Base-by-base conservation (phyloP, 2,797 vertebrate genomes). In the Thamnophis elegans region DNA sequence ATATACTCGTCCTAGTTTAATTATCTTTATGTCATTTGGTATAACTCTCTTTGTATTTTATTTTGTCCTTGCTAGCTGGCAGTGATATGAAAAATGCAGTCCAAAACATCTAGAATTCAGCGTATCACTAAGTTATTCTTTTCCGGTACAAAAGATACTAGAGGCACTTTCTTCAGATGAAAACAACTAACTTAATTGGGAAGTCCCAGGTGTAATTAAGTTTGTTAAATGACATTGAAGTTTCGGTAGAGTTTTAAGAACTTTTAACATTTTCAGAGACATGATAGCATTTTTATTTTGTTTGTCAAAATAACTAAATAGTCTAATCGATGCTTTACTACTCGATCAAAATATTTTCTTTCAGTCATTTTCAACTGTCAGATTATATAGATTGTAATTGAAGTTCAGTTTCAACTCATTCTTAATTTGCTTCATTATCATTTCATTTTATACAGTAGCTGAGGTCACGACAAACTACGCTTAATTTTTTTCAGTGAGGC, bases 401-500 rank as follows among this genome's bases (percentile, higher is more conserved):
- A 54, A n/a, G 25, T 73, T 22, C n/a, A 73, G 36, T 28, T 91
- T 88, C 25, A 60, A 53, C 26, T 88, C 11, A 14, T 59, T 87
- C 25, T 51, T 54, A 54, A 89, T 59, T 87, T 88, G 68, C 22
- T 26, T 86, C 68, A 73, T 60, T 82, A 87, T 68, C 32, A 59
- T 78, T 55, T 11, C 59, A 47, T 62, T 51, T 68, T 73, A 47
- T 62, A 25, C 9, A 82, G 20, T 47, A 82, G 12, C 12, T 26
- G 1, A 22, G 5, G 25, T 82, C 56, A 85, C 55, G 60, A 8
- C 73, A 90, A 87, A 56, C 12, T 91, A 85, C 4, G 42, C 8
- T 2, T 4, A 90, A 86, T 91, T 94, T 88, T 58, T 94, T 91
- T 60, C 85, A 90, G 25, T 92, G 82, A 12, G 68, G 55, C 36